Evolutionary conservation across 35 echinoderm and acorn worm genomes (phyloP), one percentile per base, ranked within the genome.

Genomic region (Strongylocentrotus purpuratus): DNA sequence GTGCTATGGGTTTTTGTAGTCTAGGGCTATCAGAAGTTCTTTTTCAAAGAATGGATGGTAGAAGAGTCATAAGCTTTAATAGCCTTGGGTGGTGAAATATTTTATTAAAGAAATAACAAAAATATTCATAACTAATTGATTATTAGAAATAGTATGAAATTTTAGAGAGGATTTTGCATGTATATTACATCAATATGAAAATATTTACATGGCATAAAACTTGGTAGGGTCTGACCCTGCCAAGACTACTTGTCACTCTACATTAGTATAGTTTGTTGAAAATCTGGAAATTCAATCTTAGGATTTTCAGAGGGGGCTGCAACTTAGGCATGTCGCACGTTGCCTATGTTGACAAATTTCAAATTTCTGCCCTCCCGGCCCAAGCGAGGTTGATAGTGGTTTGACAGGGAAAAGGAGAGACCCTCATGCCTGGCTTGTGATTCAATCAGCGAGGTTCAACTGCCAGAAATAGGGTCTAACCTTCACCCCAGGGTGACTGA

Each of bases 291-390:
- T 78, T 78, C 22, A 18, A 78, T 78, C 65, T 78, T 78, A 18
- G 65, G 22, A 78, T 78, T 78, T 78, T 78, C 65, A 78, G 65
- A 78, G 28, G 65, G 65, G 65, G 65, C 65, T 78, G 65, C 65
- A 78, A 78, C 65, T 78, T 78, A 18, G 65, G 65, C 65, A 78
- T 78, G 22, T 78, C 65, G 65, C 65, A 28, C 45, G 87, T 89
- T 89, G 31, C 87, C 45, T 32, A 89, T 89, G 87, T 89, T 89
- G 87, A 89, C 87, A 89, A 89, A 89, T 89, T 89, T 89, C 87
- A 31, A 89, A 89, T 89, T 89, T 89, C 13, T 45, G 87, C 87
- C 33, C 45, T 89, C 87, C n/a, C 87, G 87, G 33, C 33, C 31
- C 6, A 20, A 89, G 87, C 87, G 87, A 46, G 65, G 65, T 78